Conservation (phyloP, 2,113 vertebrate species). For the Leptobrachium leishanense region DNA sequence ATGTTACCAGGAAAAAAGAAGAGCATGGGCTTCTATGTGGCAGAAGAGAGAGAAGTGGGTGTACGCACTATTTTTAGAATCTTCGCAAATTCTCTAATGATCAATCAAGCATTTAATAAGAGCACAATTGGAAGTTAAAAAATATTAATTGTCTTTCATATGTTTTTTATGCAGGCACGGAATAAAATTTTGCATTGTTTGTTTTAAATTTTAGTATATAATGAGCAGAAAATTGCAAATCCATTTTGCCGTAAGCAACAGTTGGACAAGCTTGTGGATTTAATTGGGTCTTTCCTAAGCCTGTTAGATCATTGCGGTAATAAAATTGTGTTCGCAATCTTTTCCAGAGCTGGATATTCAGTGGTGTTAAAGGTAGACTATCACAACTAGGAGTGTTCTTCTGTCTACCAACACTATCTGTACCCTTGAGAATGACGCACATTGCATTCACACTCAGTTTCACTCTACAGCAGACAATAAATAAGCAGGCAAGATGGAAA, state of each 20-base stretch:
- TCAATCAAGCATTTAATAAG: conserved; percentile 23
- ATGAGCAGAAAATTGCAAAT: conserved; percentile 21
- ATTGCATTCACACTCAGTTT: neutral
- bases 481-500: too few species aligned
- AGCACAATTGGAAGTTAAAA: conserved; percentile 1
- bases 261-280: neutral
- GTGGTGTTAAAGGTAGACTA: neutral
- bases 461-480: neutral
- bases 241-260: neutral
- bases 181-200: conserved; percentile 3
- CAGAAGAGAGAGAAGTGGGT: neutral
- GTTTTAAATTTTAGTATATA: neutral
- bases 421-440: neutral
- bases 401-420: neutral
- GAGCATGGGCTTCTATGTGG: too few species aligned
- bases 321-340: neutral
- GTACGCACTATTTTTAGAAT: neutral
- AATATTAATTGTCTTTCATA: neutral
- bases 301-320: too few species aligned
- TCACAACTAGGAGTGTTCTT: neutral
- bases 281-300: neutral
- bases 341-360: neutral
- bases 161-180: neutral
- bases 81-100: neutral
- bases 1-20: too few species aligned